A percentile compares a stretch with the other conserved stretches of the same genome.
Evolutionary conservation across 2,888 invertebrate genomes (phyloP).

Genomic region (Drosophila recens): DNA sequence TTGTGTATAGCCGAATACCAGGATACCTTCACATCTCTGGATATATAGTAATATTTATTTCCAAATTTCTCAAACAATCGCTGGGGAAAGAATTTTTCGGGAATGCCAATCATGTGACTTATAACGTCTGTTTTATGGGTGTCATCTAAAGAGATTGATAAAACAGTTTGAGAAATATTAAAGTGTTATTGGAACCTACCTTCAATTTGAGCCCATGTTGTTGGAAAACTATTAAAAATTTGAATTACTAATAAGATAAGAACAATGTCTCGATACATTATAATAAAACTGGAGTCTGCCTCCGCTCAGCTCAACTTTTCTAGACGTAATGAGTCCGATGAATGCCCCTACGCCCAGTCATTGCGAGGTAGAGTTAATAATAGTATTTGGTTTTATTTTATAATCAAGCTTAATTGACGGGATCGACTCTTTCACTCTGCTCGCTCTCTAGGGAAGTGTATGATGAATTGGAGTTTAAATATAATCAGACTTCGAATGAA

Average conservation of each 20-base stretch:
- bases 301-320: background rate
- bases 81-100: background rate
- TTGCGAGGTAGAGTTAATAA: constrained; percentile 6
- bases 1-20: constrained; percentile 26
- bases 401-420: background rate
- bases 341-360: background rate
- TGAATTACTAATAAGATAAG: background rate
- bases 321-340: background rate
- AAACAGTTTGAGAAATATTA: background rate
- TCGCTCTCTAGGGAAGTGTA: background rate
- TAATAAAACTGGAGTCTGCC: too few species aligned
- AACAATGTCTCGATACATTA: constrained; percentile 4
- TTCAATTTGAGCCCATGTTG: background rate
- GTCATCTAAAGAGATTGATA: background rate
- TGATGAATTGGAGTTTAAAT: too few species aligned
- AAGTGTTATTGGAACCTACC: constrained; percentile 15
- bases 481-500: too few species aligned
- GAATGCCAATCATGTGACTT: background rate
- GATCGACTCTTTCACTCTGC: background rate
- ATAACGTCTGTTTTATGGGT: background rate
- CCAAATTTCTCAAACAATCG: constrained; percentile 3
- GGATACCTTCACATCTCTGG: fast-evolving
- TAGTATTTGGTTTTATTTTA: background rate
- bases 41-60: constrained; percentile 15
- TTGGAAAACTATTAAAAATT: background rate